Evolutionary conservation across 2,888 invertebrate genomes (phyloP).

Genomic region (Pogonocherus hispidulus): DNA sequence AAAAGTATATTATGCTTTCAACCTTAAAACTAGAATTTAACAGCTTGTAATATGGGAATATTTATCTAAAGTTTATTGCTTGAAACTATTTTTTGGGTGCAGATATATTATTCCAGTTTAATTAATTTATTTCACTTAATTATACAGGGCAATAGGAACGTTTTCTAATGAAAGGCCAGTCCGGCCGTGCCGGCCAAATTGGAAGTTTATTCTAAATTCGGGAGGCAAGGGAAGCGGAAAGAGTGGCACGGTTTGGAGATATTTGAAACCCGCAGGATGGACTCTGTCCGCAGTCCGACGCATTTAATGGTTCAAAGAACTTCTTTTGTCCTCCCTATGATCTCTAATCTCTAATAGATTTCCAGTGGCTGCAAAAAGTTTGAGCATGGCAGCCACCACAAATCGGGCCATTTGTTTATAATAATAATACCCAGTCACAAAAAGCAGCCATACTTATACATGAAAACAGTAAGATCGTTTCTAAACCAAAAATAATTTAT

Average conservation of each 20-base stretch:
- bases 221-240: constrained; percentile 23
- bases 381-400: not conserved
- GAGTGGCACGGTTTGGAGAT: constrained; percentile 30
- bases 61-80: too few relatives aligned
- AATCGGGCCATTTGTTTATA: too few relatives aligned
- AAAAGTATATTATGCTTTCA: too few relatives aligned
- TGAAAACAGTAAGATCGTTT: too few relatives aligned
- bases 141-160: not conserved
- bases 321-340: constrained; percentile 59
- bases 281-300: constrained; percentile 54
- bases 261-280: constrained; percentile 55
- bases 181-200: constrained; percentile 31
- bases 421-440: too few relatives aligned
- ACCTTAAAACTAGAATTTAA: too few relatives aligned
- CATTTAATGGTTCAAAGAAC: constrained; percentile 61
- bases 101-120: not conserved
- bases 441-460: too few relatives aligned
- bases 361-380: constrained; percentile 53
- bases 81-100: too few relatives aligned
- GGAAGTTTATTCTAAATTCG: constrained; percentile 38
- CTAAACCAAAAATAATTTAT: too few relatives aligned
- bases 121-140: constrained; percentile 10
- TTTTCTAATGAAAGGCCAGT: constrained; percentile 32
- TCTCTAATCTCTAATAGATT: constrained; percentile 60
- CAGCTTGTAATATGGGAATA: too few relatives aligned